Conservation (phyloP, 2,797 vertebrate species). For the Lagorchestes hirsutus region DNA sequence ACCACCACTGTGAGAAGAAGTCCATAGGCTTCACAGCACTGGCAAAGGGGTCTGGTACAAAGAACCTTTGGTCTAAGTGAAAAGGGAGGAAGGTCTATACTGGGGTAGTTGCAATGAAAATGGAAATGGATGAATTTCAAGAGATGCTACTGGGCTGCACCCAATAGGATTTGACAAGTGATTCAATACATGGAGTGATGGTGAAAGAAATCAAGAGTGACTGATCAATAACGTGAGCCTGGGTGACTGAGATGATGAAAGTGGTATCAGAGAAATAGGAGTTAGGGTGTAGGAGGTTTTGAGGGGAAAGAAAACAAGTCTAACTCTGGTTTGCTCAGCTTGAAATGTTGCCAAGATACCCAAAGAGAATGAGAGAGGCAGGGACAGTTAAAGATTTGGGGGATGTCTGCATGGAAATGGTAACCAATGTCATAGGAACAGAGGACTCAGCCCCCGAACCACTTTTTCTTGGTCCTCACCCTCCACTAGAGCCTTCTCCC, state of each 20-base stretch:
- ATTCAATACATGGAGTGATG: background rate
- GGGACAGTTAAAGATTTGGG: background rate
- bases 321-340: background rate
- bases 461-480: background rate
- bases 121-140: background rate
- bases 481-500: background rate
- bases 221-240: background rate
- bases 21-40: background rate
- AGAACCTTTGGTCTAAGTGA: background rate
- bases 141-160: background rate
- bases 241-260: background rate
- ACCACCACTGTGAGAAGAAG: background rate
- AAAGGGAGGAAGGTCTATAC: background rate
- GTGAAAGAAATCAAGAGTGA: background rate
- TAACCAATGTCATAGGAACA: background rate
- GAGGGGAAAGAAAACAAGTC: background rate
- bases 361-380: background rate
- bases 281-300: background rate
- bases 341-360: background rate
- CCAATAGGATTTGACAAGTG: background rate
- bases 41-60: background rate
- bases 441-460: background rate
- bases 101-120: background rate
- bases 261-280: background rate
- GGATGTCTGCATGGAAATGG: background rate